Evolutionary conservation across 2,113 vertebrate species (phyloP).

Genomic region (Tachysurus vachellii): DNA sequence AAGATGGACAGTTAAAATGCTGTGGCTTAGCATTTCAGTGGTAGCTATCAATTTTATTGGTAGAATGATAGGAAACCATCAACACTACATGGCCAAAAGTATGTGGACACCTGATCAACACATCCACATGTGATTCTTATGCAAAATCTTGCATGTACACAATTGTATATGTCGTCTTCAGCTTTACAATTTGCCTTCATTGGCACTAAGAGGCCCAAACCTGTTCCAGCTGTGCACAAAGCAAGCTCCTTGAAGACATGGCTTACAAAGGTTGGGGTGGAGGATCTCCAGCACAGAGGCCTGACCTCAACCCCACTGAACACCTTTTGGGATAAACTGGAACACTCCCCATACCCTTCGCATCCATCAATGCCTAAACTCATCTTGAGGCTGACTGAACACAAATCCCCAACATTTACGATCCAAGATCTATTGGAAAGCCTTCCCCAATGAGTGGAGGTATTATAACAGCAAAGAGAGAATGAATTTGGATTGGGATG

Average conservation of each 20-base stretch:
- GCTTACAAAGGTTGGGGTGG: background rate
- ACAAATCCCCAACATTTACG: background rate
- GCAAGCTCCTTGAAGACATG: background rate
- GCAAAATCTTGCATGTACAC: background rate
- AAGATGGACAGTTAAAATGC: background rate
- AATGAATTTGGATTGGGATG: background rate
- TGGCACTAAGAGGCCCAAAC: background rate
- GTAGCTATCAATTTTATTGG: background rate
- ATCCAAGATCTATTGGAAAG: background rate
- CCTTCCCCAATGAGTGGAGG: background rate
- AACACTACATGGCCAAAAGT: background rate
- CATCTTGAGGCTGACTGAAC: background rate
- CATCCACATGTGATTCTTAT: background rate
- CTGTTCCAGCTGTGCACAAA: background rate
- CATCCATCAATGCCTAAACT: background rate
- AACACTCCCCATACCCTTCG: background rate
- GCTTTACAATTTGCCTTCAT: background rate
- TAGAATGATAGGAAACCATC: background rate
- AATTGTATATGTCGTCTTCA: background rate
- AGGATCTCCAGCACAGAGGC: background rate
- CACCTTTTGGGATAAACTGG: background rate
- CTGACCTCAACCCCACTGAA: background rate
- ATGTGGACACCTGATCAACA: background rate
- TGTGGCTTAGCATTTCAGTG: background rate
- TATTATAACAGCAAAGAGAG: background rate